Base-by-base conservation (phyloP, 2,888 invertebrate species). In the Coelinius sp. region DNA sequence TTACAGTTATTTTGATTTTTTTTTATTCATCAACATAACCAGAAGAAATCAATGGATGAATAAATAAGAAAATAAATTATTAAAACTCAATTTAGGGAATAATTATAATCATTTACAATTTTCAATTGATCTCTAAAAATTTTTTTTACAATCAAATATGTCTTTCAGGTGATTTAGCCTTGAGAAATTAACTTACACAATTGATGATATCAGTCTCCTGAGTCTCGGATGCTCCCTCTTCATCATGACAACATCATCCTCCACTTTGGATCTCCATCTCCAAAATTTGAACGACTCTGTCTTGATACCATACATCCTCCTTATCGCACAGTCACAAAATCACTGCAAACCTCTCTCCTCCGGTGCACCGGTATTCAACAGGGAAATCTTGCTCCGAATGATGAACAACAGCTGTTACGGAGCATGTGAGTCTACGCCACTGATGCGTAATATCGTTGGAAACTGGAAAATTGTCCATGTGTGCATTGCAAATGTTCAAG, bases 171-270 rank as follows among this genome's bases (percentile, higher is more conserved):
- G n/a, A n/a, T n/a, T n/a, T n/a, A n/a, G n/a, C n/a, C n/a, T 31
- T 31, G 8, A 31, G 5, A 20, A 27, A 25, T 38, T 7, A 67
- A 77, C 75, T 77, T 70, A 76, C 76, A 62, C 71, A 53, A 22
- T 72, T 10, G 77, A 73, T 27, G 77, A 77, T 62, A 68, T 27
- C 27, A 77, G 64, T 67, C 77, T 69, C 53, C 41, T 71, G 2
- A 77, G 75, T 73, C 75, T 66, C 17, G 77, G 77, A 70, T 77
- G 77, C 49, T 53, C 24, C n/a, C 46, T 8, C 14, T 63, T 44
- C 38, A 24, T 24, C 8, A 41, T 10, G 1, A 3, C 35, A 27
- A 35, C 20, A 25, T 12, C 2, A 56, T 31, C 49, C 44, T 22
- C 22, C 8, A 12, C 35, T 0, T 5, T 6, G 10, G 56, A 25